A percentile compares a stretch with the other conserved stretches of the same genome.
These are phyloP conservation scores for Aphelocoma coerulescens DNA, from an alignment of 2,113 vertebrate species.

Conservation along the genomic window DNA sequence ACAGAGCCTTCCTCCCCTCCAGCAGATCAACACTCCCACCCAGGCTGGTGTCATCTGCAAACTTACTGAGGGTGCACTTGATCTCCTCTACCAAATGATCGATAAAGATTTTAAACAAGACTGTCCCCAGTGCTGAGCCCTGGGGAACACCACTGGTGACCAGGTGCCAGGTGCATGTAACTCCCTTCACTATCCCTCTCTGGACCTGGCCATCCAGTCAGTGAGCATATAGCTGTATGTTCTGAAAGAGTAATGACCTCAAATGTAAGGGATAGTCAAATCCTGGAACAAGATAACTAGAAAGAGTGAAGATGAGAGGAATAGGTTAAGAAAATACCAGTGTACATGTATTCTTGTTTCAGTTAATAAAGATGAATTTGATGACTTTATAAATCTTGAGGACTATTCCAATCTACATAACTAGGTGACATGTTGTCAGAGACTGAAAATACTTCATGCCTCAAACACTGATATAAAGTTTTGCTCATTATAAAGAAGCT, in stretches of 20 bases:
- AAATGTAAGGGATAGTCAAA: neutral
- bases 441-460: no score
- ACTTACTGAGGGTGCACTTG: no score
- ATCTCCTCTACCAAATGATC: neutral
- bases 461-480: no score
- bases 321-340: neutral
- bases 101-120: neutral
- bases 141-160: neutral
- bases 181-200: neutral
- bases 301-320: neutral
- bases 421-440: neutral
- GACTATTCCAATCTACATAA: neutral
- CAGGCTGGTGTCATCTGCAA: neutral
- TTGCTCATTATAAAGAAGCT: no score
- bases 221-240: neutral
- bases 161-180: neutral
- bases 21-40: neutral
- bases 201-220: neutral
- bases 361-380: neutral
- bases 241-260: neutral
- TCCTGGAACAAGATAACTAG: neutral
- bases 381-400: neutral
- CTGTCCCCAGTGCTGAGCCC: fast-evolving
- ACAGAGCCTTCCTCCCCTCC: neutral
- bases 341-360: neutral